Evolutionary conservation across 2,888 invertebrate species (phyloP), one percentile per base, ranked within the genome.

Genomic region (Nomada ruficornis): DNA sequence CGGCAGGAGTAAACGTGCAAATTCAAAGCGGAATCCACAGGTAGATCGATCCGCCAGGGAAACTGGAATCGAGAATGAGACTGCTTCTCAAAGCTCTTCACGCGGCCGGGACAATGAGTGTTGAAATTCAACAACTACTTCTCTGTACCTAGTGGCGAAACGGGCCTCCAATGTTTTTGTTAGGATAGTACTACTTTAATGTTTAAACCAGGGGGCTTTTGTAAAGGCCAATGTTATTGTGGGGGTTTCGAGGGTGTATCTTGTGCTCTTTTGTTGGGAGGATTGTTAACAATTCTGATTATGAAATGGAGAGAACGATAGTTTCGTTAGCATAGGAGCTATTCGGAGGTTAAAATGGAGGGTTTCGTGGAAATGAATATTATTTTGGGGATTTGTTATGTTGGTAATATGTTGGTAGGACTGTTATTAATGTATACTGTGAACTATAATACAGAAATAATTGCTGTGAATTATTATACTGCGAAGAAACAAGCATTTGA

Each of bases 21-120:
- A 71, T 59, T 52, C 10, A 62, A 63, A 54, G 26, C 20, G 18
- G 65, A 65, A 81, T 73, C 73, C 47, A 81, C 81, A 83, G 82
- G 82, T 82, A 69, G 72, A 77, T 59, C 59, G 62, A 67, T 65
- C 20, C 47, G n/a, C n/a, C n/a, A 4, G 18, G 29, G 15, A 54
- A 42, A 18, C 42, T 2, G 20, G 9, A 26, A 63, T 63, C 42
- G 54, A 63, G 52, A 26, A 44, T 18, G 20, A 67, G 11, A 4
- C 10, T 60, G 57, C 57, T 60, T 60, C 29, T 47, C 63, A 13
- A 63, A 29, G 23, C 20, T 63, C 63, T 63, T 18, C 60, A 63
- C 36, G 62, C 42, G 36, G 36, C 59, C 7, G 18, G 9, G 36
- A 60, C 36, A 60, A 60, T 60, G 60, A 36, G 36, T 18, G 60